Evolutionary conservation across 1,140 invertebrate genomes (phyloP), one percentile per base, ranked within the genome.

Genomic region (Cydia pomonella): DNA sequence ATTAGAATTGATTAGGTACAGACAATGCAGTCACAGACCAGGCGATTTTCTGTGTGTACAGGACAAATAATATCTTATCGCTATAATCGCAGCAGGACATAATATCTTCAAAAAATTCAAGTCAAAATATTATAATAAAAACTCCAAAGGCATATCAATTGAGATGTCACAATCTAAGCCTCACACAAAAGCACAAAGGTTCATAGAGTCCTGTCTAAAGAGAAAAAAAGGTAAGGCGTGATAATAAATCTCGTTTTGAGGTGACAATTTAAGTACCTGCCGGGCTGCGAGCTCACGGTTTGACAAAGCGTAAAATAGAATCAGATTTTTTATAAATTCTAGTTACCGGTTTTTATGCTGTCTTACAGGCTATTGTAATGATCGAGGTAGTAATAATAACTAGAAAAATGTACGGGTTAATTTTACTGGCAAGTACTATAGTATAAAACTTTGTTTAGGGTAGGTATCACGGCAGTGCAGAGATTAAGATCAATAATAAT

Each of bases 231-330:
- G 64, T 16, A 29, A 33, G 63, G 63, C 23, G 63, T 9, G 27
- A 33, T 69, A 33, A 69, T 69, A 69, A 69, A 69, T 69, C 64
- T 69, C 64, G 27, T 69, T 69, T 69, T 33, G 29, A 69, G 64
- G 64, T 69, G 64, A 69, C 64, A 69, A 69, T 69, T 69, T 69
- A 69, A 69, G 27, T 69, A 69, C 64, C 27, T 69, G 27, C 64
- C 64, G 16, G 53, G 16, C 63, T 66, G 5, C 4, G 29, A 16
- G 64, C 27, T 33, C 27, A 69, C 63, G 64, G 29, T 33, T 38
- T 69, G 64, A 69, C 64, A 69, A 69, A 69, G 64, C 64, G n/a
- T 69, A 33, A 69, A 69, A 69, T 69, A 69, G 27, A 66, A 41
- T 69, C 0, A 41, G 12, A 16, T 1, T 69, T 69, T 38, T 69